Percentiles rank a stretch among this genome's conserved stretches.
Evolutionary conservation across 2,797 vertebrate genomes (phyloP).

Genomic region (Anomalospiza imberbis): DNA sequence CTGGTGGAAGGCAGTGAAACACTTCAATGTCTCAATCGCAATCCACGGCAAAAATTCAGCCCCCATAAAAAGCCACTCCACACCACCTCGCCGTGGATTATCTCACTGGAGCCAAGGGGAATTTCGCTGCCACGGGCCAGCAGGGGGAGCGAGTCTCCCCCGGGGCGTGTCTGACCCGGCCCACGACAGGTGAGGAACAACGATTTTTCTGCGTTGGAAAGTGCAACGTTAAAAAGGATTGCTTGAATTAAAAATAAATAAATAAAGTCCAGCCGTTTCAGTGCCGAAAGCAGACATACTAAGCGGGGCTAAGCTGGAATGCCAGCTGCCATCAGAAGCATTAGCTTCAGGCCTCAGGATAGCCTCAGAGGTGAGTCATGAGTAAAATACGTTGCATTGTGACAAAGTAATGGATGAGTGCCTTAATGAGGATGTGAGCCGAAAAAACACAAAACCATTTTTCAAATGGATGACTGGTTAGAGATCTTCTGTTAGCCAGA

Average conservation of each 20-base stretch:
- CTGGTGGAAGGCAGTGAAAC: background rate
- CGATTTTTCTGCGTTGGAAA: background rate
- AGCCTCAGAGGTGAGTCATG: background rate
- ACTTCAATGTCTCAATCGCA: background rate
- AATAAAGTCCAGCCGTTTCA: background rate
- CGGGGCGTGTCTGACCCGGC: background rate
- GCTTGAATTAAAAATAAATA: background rate
- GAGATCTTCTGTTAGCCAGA: background rate
- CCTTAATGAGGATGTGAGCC: background rate
- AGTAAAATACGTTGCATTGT: background rate
- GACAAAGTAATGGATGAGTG: background rate
- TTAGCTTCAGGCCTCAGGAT: background rate
- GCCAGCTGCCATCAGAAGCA: background rate
- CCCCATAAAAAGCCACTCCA: rapidly evolving
- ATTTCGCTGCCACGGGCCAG: background rate
- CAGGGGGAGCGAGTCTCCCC: background rate
- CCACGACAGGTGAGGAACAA: background rate
- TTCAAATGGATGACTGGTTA: background rate
- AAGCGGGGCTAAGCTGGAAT: background rate
- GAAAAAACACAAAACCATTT: background rate
- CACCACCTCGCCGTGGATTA: rapidly evolving
- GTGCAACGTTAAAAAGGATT: background rate
- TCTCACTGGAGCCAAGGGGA: rapidly evolving
- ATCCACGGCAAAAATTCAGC: background rate
- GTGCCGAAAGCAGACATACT: background rate